Conservation (phyloP, 2,113 vertebrate genomes). For the Aptenodytes forsteri region DNA sequence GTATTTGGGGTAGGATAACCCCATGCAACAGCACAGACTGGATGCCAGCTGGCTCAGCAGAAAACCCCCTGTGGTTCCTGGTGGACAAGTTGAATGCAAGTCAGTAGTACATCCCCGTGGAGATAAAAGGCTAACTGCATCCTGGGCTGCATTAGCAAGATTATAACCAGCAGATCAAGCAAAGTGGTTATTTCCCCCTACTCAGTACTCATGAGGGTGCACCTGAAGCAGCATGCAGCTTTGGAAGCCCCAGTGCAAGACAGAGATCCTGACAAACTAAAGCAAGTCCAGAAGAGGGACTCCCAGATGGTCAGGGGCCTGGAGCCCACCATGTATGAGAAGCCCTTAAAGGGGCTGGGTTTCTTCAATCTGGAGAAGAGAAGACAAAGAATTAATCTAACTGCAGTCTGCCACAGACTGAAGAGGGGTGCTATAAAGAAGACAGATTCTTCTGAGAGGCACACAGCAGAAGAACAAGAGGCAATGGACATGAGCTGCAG, state of each 20-base stretch:
- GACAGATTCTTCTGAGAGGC: background rate
- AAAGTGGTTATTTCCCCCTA: background rate
- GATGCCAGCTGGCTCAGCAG: background rate
- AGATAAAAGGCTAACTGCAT: background rate
- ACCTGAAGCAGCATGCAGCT: background rate
- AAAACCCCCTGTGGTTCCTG: background rate
- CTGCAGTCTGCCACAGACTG: background rate
- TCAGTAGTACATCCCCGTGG: rapidly evolving
- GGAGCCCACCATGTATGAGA: background rate
- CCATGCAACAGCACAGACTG: background rate
- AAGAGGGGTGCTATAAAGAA: background rate
- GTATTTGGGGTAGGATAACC: background rate
- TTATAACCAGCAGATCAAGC: background rate
- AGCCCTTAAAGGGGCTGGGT: background rate
- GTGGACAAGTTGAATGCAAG: background rate
- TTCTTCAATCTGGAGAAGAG: background rate
- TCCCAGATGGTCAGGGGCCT: background rate
- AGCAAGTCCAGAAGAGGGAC: background rate
- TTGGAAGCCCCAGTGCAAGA: background rate
- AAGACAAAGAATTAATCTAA: background rate
- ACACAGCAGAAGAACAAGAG: background rate
- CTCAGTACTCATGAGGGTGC: background rate
- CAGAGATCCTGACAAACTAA: background rate
- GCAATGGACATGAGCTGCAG: background rate
- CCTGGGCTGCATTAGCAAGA: background rate